Evolutionary conservation across 2,113 vertebrate genomes (phyloP).

Genomic region (Spea bombifrons): DNA sequence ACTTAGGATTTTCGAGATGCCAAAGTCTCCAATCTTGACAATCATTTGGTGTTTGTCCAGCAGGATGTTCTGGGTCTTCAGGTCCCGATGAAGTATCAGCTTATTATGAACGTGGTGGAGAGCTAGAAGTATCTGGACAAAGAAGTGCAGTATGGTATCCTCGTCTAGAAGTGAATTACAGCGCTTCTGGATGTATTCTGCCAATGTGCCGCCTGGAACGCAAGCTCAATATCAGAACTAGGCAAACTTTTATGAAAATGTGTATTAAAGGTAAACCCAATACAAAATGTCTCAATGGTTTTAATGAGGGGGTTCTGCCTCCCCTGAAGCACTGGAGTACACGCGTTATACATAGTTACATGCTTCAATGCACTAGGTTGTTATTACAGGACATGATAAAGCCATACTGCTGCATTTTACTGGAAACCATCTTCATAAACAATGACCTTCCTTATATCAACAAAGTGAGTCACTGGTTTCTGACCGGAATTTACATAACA

Average conservation of each 20-base stretch:
- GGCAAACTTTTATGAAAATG: not conserved
- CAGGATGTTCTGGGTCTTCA: slow-evolving; percentile 98
- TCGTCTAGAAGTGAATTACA: slow-evolving; percentile 95
- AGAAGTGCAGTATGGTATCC: slow-evolving; percentile 96
- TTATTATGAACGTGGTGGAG: slow-evolving; percentile 96
- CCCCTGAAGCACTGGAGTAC: no score
- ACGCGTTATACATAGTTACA: no score
- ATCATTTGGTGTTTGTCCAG: slow-evolving; percentile 96
- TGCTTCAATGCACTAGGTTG: not conserved
- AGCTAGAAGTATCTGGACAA: slow-evolving; percentile 93
- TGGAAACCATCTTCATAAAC: slow-evolving; percentile 13
- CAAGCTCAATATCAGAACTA: not conserved
- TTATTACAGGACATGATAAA: slow-evolving; percentile 9
- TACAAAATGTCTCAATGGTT: no score
- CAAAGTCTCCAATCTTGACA: slow-evolving; percentile 95
- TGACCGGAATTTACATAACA: slow-evolving; percentile 29
- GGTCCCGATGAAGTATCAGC: slow-evolving; percentile 92
- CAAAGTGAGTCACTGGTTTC: slow-evolving; percentile 38
- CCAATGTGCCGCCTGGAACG: slow-evolving; percentile 84
- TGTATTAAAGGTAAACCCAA: no score
- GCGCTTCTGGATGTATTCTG: slow-evolving; percentile 95
- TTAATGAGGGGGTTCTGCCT: no score
- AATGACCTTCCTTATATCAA: slow-evolving; percentile 37
- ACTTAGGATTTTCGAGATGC: slow-evolving; percentile 97
- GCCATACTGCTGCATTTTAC: slow-evolving; percentile 26